Evolutionary conservation across 2,797 vertebrate genomes (phyloP).

Genomic region (Coendou prehensilis): DNA sequence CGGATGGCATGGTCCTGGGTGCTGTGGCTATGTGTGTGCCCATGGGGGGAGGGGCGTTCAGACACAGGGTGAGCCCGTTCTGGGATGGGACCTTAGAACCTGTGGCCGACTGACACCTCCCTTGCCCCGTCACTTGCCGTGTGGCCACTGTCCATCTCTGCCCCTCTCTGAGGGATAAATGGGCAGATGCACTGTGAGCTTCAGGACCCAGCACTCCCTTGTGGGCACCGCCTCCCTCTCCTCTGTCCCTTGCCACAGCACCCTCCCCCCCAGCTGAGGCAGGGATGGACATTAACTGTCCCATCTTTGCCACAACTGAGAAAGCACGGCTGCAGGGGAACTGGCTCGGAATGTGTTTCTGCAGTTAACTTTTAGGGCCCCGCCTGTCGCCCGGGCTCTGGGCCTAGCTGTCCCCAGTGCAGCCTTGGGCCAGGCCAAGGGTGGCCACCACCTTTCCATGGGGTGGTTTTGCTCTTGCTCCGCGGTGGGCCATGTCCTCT

Average conservation of each 20-base stretch:
- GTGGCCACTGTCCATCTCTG: too few relatives aligned
- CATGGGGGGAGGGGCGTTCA: neutral
- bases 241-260: neutral
- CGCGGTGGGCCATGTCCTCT: neutral
- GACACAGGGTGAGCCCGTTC: neutral
- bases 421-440: neutral
- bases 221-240: neutral
- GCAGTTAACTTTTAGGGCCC: neutral
- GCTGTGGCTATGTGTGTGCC: accelerated
- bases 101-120: neutral
- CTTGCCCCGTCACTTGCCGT: too few relatives aligned
- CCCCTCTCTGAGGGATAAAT: neutral
- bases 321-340: neutral
- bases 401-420: neutral
- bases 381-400: neutral
- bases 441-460: accelerated
- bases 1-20: neutral
- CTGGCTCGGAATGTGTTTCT: accelerated
- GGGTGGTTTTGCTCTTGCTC: neutral
- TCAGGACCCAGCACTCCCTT: accelerated
- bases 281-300: accelerated
- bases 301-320: neutral
- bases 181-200: neutral
- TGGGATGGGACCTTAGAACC: neutral
- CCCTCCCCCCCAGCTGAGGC: too few relatives aligned